A percentile compares a stretch with the other conserved stretches of the same genome.
Evolutionary conservation across 2,888 invertebrate genomes (phyloP).

Genomic region (Ashinkailepas kermadecensis): DNA sequence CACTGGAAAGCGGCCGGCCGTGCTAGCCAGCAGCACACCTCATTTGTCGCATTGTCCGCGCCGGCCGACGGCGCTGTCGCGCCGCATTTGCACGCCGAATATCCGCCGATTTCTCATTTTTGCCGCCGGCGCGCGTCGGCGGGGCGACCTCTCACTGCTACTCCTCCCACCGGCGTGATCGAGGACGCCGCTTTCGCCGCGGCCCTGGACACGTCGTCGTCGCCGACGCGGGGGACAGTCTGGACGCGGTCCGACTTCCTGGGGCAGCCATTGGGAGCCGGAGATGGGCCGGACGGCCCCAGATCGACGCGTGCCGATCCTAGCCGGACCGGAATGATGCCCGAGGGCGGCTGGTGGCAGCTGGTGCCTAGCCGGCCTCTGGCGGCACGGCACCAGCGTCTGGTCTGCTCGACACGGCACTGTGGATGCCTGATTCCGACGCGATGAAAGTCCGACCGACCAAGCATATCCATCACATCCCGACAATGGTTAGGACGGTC

Average conservation of each 20-base stretch:
- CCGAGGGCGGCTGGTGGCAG: too few relatives aligned
- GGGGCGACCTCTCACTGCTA: neutral
- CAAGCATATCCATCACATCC: neutral
- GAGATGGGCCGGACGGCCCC: neutral
- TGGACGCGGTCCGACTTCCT: neutral
- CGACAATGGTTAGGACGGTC: neutral
- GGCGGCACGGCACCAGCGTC: too few relatives aligned
- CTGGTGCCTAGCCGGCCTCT: too few relatives aligned
- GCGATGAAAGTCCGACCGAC: too few relatives aligned
- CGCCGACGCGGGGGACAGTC: neutral
- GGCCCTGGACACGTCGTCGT: neutral
- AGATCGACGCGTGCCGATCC: neutral
- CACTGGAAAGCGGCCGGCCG: neutral
- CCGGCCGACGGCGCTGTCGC: neutral
- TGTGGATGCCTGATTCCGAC: too few relatives aligned
- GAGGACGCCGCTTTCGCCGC: neutral
- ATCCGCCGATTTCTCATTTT: constrained; percentile 3
- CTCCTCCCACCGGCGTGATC: constrained; percentile 17
- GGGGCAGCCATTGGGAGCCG: neutral
- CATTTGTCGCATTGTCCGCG: constrained; percentile 4
- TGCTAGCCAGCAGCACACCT: neutral
- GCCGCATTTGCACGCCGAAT: neutral
- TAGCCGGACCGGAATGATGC: too few relatives aligned
- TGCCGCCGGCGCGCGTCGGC: neutral
- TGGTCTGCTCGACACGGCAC: too few relatives aligned